Evolutionary conservation across 2,797 vertebrate species (phyloP).

Genomic region (Labroides dimidiatus): DNA sequence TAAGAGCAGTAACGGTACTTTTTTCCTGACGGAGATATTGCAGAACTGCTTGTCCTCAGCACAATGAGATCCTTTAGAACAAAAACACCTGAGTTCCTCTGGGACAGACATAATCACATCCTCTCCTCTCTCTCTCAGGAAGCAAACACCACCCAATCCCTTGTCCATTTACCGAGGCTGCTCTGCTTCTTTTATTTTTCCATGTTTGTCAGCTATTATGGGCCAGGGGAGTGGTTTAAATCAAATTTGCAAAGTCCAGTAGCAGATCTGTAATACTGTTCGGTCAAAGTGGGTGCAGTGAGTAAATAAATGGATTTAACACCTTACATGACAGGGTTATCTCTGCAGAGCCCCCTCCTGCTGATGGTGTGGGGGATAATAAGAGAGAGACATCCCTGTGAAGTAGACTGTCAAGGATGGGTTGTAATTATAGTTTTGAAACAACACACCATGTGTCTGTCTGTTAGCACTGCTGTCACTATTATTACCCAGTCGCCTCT

Average conservation of each 20-base stretch:
- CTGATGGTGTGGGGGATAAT: constrained; percentile 55
- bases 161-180: constrained; percentile 41
- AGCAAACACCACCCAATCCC: constrained; percentile 49
- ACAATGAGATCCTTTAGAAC: constrained; percentile 20
- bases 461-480: constrained; percentile 50
- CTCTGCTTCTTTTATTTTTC: constrained; percentile 44
- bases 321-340: constrained; percentile 40
- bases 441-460: constrained; percentile 57
- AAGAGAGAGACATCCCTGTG: constrained; percentile 44
- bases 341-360: constrained; percentile 32
- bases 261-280: constrained; percentile 27
- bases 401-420: constrained; percentile 43
- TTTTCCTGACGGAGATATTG: constrained; percentile 20
- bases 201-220: constrained; percentile 26
- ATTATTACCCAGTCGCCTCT: constrained; percentile 54
- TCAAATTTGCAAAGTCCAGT: constrained; percentile 38
- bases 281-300: constrained; percentile 33
- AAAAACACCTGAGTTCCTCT: constrained; percentile 45
- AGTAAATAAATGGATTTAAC: constrained; percentile 61
- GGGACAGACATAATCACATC: constrained; percentile 52
- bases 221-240: constrained; percentile 29
- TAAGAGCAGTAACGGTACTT: constrained; percentile 6
- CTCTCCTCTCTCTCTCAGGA: constrained; percentile 17
- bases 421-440: constrained; percentile 61
- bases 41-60: constrained; percentile 5